Evolutionary conservation across 2,113 vertebrate genomes (phyloP).

Genomic region (Sceloporus tristichus): DNA sequence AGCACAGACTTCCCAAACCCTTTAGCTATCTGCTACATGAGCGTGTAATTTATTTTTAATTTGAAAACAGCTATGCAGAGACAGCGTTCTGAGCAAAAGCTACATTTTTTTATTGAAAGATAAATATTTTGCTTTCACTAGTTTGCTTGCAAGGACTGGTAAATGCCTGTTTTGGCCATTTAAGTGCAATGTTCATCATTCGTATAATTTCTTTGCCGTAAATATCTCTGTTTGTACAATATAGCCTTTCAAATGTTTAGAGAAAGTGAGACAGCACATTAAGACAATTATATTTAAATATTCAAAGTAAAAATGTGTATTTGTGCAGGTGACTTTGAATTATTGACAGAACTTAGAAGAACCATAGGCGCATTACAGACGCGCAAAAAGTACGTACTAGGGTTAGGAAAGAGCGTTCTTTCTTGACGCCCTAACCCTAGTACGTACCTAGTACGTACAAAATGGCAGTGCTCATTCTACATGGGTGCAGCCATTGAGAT

Average conservation of each 20-base stretch:
- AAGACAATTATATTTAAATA: constrained; percentile 1
- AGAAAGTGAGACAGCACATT: background rate
- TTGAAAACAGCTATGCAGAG: background rate
- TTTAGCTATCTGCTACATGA: background rate
- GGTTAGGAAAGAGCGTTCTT: too few relatives aligned
- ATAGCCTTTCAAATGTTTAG: background rate
- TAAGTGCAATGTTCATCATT: background rate
- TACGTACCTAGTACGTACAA: too few relatives aligned
- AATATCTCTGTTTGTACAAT: background rate
- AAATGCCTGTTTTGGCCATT: background rate
- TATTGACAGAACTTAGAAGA: background rate
- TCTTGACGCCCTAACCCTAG: too few relatives aligned
- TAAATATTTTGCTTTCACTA: background rate
- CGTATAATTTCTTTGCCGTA: background rate
- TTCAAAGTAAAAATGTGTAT: background rate
- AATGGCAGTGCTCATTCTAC: too few relatives aligned
- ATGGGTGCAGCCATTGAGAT: too few relatives aligned
- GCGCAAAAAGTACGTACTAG: too few relatives aligned
- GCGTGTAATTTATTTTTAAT: background rate
- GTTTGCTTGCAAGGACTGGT: background rate
- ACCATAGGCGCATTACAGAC: too few relatives aligned
- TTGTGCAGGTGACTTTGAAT: background rate
- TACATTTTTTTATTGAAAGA: background rate
- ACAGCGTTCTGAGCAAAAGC: background rate
- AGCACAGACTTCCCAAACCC: background rate